Conservation (phyloP, 2,888 invertebrate species). For the Orthonevra nobilis region DNA sequence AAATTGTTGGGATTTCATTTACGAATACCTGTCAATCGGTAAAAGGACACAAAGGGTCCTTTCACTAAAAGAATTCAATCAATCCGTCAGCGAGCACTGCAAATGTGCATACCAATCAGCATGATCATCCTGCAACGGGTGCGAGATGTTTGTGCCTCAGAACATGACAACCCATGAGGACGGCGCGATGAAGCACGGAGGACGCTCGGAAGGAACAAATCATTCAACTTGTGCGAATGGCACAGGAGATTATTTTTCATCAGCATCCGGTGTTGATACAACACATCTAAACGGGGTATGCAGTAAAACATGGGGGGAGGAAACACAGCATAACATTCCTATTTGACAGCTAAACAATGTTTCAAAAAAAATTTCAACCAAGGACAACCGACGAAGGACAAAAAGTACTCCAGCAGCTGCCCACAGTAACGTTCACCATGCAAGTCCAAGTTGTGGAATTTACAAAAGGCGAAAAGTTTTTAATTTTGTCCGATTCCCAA, state of each 20-base stretch:
- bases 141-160: slow-evolving; percentile 31
- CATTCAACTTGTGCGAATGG: slow-evolving; percentile 67
- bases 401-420: slow-evolving; percentile 10
- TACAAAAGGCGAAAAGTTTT: slow-evolving; percentile 71
- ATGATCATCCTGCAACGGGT: slow-evolving; percentile 50
- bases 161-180: slow-evolving; percentile 29
- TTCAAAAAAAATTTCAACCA: slow-evolving; percentile 71
- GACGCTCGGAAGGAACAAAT: slow-evolving; percentile 64
- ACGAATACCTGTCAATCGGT: slow-evolving; percentile 64
- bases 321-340: slow-evolving; percentile 71
- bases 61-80: slow-evolving; percentile 69
- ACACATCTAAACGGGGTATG: slow-evolving; percentile 9
- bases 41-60: slow-evolving; percentile 65
- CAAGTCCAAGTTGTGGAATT: slow-evolving; percentile 63
- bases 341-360: slow-evolving; percentile 74
- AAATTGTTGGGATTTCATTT: slow-evolving; percentile 68
- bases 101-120: slow-evolving; percentile 70
- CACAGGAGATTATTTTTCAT: slow-evolving; percentile 69
- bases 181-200: slow-evolving; percentile 12
- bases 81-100: slow-evolving; percentile 65
- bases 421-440: slow-evolving; percentile 1
- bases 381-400: slow-evolving; percentile 42
- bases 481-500: slow-evolving; percentile 73
- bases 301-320: not conserved
- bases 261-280: slow-evolving; percentile 70